Base-by-base conservation (phyloP, 2,888 invertebrate genomes). In the Therioaphis trifolii region DNA sequence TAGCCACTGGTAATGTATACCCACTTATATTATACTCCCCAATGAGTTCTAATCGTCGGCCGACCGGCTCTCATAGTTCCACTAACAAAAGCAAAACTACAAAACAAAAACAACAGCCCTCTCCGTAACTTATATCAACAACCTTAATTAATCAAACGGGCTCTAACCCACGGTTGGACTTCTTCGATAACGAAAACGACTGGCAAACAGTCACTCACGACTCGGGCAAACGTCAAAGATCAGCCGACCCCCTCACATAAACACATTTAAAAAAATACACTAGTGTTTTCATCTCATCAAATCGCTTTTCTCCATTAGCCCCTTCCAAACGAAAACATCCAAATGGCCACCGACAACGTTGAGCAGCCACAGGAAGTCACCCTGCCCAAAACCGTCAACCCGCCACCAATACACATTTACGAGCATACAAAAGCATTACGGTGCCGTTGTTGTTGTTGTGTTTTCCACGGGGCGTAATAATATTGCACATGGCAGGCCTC, bases 381-480 rank as follows among this genome's bases (percentile, higher is more conserved):
- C 63, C 63, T 2, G 1, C 29, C 63, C 29, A 63, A 63, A 63
- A 29, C 63, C 63, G 18, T 29, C 63, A 71, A 71, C 18, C 71
- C 71, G 18, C 71, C 46, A 46, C 72, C 72, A 29, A 72, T 72
- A 46, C n/a, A n/a, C n/a, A n/a, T n/a, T n/a, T n/a, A n/a, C n/a
- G n/a, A n/a, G n/a, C n/a, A n/a, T n/a, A n/a, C n/a, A n/a, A n/a
- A n/a, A n/a, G n/a, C n/a, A n/a, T n/a, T n/a, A n/a, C n/a, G n/a
- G n/a, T n/a, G n/a, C n/a, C n/a, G n/a, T n/a, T n/a, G n/a, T n/a
- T n/a, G n/a, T n/a, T n/a, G n/a, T n/a, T n/a, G n/a, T n/a, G n/a
- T n/a, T n/a, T n/a, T n/a, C n/a, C n/a, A n/a, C n/a, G n/a, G n/a
- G n/a, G n/a, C n/a, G n/a, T n/a, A n/a, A n/a, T n/a, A n/a, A n/a